Evolutionary conservation across 2,797 vertebrate species (phyloP), one percentile per base, ranked within the genome.

Genomic region (Parauchenoglanis punctatus): DNA sequence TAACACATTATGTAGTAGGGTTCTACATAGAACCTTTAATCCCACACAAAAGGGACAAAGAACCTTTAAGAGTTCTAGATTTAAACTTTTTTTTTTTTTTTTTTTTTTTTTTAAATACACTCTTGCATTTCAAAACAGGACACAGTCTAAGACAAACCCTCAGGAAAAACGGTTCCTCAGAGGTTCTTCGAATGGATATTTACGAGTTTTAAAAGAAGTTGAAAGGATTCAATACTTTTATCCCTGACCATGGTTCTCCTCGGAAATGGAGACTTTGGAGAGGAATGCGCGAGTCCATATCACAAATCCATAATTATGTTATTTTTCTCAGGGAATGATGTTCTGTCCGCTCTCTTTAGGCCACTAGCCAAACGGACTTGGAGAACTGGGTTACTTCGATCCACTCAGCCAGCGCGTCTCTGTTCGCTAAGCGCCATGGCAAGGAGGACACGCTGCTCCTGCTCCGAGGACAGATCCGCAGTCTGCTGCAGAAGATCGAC

Each of bases 321-420:
- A 11, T 1, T 59, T 40, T 80, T 59, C 23, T 40, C 4, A 2
- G 7, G 8, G 20, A 17, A 10, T 17, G 12, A 44, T 28, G 25
- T 87, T 70, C 12, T 73, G 40, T 81, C 20, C 11, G 7, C 15
- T 31, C 84, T 78, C 59, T 81, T 20, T 87, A 99, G 98, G 97
- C 98, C 2, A 96, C 96, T 11, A 98, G 94, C 92, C 98, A 99
- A 92, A 97, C 97, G 0, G 98, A 99, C 87, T 94, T 99, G 89
- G 98, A 99, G 94, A 98, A 98, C 93, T 99, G 98, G 98, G 95
- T 98, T 90, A 99, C 97, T 0, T 96, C 98, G 20, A 94, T 99
- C 78, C 98, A 99, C 90, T 99, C 98, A 0, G 97, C 98, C 1
- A 97, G 97, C 20, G 97, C 98, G 1, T 96, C 97, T 1, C 94